phyloP scores from a whole-genome alignment of 2,113 vertebrate species.

The Fukomys damarensis region DNA sequence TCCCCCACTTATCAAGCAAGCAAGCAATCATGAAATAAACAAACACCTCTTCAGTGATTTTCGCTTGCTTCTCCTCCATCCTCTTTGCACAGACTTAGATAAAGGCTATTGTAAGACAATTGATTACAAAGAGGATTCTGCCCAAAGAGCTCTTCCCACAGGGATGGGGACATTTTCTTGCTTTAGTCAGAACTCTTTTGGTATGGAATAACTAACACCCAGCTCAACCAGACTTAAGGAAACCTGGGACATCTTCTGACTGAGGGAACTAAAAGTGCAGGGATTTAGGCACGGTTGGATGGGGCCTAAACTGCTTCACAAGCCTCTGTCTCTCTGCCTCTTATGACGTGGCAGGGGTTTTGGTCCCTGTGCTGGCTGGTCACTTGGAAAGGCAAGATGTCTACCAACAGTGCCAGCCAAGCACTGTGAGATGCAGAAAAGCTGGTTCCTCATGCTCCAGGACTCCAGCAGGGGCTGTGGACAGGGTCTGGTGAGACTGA shows the following conservation, averaged over 20 bases:
- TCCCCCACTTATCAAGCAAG: background rate
- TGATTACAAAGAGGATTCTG: background rate
- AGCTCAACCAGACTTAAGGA: background rate
- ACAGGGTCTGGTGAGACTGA: background rate
- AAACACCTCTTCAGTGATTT: background rate
- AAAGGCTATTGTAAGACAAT: background rate
- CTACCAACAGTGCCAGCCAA: background rate
- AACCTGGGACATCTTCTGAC: background rate
- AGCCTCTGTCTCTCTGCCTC: background rate
- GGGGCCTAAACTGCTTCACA: background rate
- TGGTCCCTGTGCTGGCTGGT: background rate
- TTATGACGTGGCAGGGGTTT: rapidly evolving
- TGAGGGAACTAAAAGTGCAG: background rate
- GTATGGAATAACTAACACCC: background rate
- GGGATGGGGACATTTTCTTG: background rate
- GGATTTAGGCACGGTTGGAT: background rate
- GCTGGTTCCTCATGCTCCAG: background rate
- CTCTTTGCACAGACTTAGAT: background rate
- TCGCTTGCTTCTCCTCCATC: background rate
- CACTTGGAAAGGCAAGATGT: background rate
- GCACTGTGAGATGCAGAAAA: background rate
- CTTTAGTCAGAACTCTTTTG: background rate
- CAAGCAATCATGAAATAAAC: no score
- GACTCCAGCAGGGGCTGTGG: background rate
- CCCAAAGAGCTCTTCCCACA: rapidly evolving